Evolutionary conservation across 2,113 vertebrate genomes (phyloP), one percentile per base, ranked within the genome.

Genomic region (Strix uralensis): DNA sequence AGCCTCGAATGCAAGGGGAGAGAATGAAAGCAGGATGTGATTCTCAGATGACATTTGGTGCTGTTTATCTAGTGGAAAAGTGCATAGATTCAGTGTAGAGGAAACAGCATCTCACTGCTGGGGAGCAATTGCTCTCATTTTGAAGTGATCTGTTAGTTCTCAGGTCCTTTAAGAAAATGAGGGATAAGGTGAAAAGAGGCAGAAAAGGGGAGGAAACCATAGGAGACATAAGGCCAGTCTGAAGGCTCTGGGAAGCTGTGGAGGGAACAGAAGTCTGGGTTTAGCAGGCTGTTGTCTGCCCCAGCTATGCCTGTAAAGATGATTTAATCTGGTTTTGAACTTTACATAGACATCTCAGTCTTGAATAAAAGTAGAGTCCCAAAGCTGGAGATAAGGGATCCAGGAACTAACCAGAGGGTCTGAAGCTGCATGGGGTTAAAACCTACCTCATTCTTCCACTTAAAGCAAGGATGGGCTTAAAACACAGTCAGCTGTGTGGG

Each of bases 1-100:
- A 88, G 94, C 79, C 94, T 90, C 88, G 0, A 96, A 92, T 95
- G 63, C 0, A 9, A 92, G 73, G 72, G 63, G 47, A 92, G 65
- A 94, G 96, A 97, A 96, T 96, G 94, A 95, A 96, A 96, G 96
- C 95, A 96, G 96, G 94, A 96, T 96, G 94, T 96, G 96, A 96
- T 96, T 94, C 86, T 91, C 73, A 65, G 86, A 94, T 96, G 94
- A 94, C 95, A 96, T 95, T 96, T 95, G 92, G 91, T 96, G 95
- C 83, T 96, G 92, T 94, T 96, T 97, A 95, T 96, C 96, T 96
- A 84, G 75, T 75, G 95, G 86, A 88, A 96, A 34, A 92, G 52
- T 63, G 73, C 61, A 94, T 59, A 75, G 91, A 94, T 81, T 74
- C 0, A 75, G 44, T 86, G 61, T 57, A 71, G 81, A 92, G 80